Evolutionary conservation across 2,113 vertebrate species (phyloP), one percentile per base, ranked within the genome.

Genomic region (Boleophthalmus pectinirostris): DNA sequence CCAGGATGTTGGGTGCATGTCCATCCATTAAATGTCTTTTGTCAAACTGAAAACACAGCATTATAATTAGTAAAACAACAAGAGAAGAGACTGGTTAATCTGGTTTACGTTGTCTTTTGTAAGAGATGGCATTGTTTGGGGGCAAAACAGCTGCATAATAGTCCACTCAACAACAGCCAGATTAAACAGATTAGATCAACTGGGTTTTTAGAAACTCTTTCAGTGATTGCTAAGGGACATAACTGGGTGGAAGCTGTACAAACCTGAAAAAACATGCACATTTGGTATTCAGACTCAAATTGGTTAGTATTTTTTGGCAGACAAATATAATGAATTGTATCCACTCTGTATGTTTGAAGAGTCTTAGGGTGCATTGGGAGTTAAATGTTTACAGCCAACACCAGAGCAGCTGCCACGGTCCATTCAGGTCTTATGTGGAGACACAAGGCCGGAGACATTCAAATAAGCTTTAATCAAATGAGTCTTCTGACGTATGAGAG

Each of bases 401-500:
- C 29, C 61, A 64, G 61, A 64, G 61, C 61, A 64, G 61, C 61
- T 64, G 61, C 61, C 61, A 64, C 21, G 18, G 12, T 64, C 33
- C 61, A 43, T 38, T 64, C 61, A 38, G 61, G 3, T 38, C 61
- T 18, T 64, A 33, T 43, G 33, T 35, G 29, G 33, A 38, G 38
- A 43, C 16, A n/a, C 33, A 64, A 20, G 60, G 18, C 60, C 25
- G 6, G 35, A 33, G 16, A 64, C 61, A 38, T 64, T 64, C 61
- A 64, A 64, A 64, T 64, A 9, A 3, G 20, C 3, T n/a, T 9
- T 64, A 64, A 64, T 64, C 61, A 64, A 64, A 64, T 64, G 33
- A 38, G 61, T 12, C 3, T n/a, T 21, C 18, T 38, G 20, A 64
- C 33, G 61, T 21, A n/a, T n/a, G 20, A 14, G 16, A 35, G 35